phyloP scores from a whole-genome alignment of 2,888 invertebrate genomes.

The Callinectes sapidus region DNA sequence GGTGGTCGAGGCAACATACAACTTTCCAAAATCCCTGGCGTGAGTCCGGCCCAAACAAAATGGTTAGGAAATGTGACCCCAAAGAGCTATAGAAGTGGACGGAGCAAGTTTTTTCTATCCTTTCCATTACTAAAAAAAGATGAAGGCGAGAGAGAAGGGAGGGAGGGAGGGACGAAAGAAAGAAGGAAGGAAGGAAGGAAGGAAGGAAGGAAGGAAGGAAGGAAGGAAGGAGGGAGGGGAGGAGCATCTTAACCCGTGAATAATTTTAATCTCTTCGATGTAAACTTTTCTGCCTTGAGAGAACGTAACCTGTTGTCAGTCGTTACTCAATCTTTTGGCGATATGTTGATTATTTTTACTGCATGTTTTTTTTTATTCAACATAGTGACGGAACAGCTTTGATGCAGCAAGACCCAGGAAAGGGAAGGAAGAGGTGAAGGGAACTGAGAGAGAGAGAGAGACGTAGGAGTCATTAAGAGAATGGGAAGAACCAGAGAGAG shows the following conservation, averaged over 20 bases:
- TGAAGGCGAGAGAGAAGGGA: background rate
- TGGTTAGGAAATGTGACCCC: constrained; percentile 3
- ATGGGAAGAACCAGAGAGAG: background rate
- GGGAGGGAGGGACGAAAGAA: background rate
- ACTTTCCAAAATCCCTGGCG: background rate
- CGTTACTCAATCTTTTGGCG: background rate
- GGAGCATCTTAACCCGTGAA: background rate
- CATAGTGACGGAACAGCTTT: background rate
- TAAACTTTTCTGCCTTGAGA: background rate
- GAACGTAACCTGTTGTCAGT: background rate
- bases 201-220: background rate
- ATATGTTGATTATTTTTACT: background rate
- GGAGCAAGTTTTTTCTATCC: background rate
- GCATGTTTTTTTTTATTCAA: background rate
- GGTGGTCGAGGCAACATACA: background rate
- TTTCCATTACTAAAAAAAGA: background rate
- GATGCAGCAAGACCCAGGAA: background rate
- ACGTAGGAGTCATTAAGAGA: background rate
- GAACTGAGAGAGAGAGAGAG: background rate
- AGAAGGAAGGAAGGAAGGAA: background rate
- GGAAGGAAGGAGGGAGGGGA: background rate
- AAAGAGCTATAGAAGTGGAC: background rate
- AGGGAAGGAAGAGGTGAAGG: background rate
- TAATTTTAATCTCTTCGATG: background rate
- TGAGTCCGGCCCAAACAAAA: background rate